phyloP scores from a whole-genome alignment of 92 coral and sea anemone species.

The Pocillopora meandrina region DNA sequence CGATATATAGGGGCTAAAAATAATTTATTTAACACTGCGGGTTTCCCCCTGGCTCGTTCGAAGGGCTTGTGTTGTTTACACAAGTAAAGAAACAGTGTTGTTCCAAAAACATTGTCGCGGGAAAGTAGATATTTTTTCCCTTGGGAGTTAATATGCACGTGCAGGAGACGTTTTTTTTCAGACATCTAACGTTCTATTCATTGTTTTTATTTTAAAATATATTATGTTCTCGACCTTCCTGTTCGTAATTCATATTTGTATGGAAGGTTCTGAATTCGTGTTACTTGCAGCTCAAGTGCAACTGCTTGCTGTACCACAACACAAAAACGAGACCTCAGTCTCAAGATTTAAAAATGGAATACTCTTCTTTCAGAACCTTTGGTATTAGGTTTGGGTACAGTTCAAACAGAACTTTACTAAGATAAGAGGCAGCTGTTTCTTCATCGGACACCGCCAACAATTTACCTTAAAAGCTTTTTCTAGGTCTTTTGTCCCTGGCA shows the following conservation, averaged over 20 bases:
- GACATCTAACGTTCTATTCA: too few relatives aligned
- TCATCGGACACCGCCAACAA: not conserved
- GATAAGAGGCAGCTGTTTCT: constrained; percentile 5
- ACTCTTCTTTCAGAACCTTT: too few relatives aligned
- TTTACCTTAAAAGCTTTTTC: not conserved
- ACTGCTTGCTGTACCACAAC: too few relatives aligned
- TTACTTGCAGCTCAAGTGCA: too few relatives aligned
- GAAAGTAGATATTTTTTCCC: not conserved
- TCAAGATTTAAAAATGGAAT: too few relatives aligned
- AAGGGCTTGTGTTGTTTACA: constrained; percentile 25
- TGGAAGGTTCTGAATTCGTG: too few relatives aligned
- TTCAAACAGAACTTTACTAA: not conserved
- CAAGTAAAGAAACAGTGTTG: not conserved
- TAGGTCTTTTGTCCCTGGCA: not conserved
- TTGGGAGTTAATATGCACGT: not conserved
- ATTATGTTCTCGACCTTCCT: too few relatives aligned
- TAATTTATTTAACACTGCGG: constrained; percentile 6
- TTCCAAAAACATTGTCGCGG: not conserved
- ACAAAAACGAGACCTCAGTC: too few relatives aligned
- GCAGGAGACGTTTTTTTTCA: not conserved
- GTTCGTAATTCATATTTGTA: too few relatives aligned
- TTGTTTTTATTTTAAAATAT: too few relatives aligned
- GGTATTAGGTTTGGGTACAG: not conserved
- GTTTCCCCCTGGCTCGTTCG: not conserved
- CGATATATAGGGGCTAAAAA: not conserved